Percentiles rank a stretch among this genome's conserved stretches.
phyloP scores from a whole-genome alignment of 2,113 vertebrate species.

The human (Homo sapiens) region DNA sequence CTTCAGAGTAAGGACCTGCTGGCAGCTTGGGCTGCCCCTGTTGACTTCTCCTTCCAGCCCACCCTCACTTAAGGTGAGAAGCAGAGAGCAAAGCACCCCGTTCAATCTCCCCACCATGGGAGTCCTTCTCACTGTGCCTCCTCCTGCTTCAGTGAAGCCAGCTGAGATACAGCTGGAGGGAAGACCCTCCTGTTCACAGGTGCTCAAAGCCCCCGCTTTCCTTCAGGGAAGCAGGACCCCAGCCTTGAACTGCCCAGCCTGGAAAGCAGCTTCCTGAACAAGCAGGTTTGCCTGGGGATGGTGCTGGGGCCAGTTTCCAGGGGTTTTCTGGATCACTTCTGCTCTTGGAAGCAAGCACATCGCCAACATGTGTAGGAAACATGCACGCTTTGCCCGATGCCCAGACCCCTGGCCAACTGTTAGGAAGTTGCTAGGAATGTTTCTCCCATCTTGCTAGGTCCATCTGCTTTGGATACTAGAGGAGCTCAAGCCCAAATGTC shows the following conservation, averaged over 20 bases:
- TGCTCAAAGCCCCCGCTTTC: neutral
- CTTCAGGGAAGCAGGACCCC: too few relatives aligned
- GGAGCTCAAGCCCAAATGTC: neutral
- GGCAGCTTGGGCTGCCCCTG: neutral
- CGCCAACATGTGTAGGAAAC: neutral
- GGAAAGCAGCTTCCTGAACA: neutral
- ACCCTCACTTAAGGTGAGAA: neutral
- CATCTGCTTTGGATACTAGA: constrained; percentile 45
- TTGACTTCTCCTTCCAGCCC: neutral
- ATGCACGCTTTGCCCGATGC: neutral
- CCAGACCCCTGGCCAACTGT: neutral
- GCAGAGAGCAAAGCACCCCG: neutral
- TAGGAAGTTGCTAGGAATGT: constrained; percentile 42
- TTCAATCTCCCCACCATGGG: too few relatives aligned
- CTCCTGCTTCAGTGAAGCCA: neutral
- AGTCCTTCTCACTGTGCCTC: fast-evolving
- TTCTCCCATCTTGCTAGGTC: neutral
- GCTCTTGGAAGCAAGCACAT: constrained; percentile 24
- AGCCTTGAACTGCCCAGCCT: neutral
- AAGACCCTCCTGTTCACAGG: fast-evolving
- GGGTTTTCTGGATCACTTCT: constrained; percentile 30
- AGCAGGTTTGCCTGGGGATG: neutral
- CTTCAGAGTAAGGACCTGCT: too few relatives aligned
- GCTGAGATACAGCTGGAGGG: neutral
- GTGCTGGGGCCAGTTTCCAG: neutral